Base-by-base conservation (phyloP, 2,888 invertebrate species). In the Drosophila acutilabella region DNA sequence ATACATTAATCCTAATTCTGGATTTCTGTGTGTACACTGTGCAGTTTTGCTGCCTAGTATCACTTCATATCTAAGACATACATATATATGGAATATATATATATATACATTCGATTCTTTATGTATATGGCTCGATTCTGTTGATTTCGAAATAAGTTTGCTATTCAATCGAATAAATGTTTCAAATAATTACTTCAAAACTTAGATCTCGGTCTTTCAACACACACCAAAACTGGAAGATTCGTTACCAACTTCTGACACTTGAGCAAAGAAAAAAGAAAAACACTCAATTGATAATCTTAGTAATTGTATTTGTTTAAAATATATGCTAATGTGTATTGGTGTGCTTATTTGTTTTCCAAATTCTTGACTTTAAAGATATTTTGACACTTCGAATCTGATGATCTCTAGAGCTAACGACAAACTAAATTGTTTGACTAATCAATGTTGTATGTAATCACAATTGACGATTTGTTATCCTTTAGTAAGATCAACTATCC, bases 141-240 rank as follows among this genome's bases (percentile, higher is more conserved):
- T 73, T 56, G 54, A 73, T 66, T 71, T 44, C 30, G 30, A 41
- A 57, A 48, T 54, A 58, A 50, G 61, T 66, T 66, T 73, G 74
- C 67, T 73, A 64, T 64, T 64, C 44, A 54, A 62, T 72, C 77
- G 45, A 74, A 74, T 74, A 74, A 74, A 74, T 77, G 73, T 77
- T 59, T 41, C 42, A 52, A 76, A 38, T 64, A 45, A 30, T 30
- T 26, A 26, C 7, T 59, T 62, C 10, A 58, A 13, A 7, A 36
- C 42, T 54, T 41, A 60, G 76, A 48, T 30, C 13, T 53, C 13
- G 33, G 33, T 47, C 33, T 58, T 57, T 26, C 57, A 33, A 51
- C 14, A 41, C 2, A 33, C 40, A 40, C 40, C 3, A n/a, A 42
- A 16, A 44, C 18, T 13, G 10, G 16, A 53, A 52, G 26, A 45